Percentiles rank a stretch among this genome's conserved stretches.
phyloP scores from a whole-genome alignment of 2,888 invertebrate genomes.

The Rhagonycha fulva region DNA sequence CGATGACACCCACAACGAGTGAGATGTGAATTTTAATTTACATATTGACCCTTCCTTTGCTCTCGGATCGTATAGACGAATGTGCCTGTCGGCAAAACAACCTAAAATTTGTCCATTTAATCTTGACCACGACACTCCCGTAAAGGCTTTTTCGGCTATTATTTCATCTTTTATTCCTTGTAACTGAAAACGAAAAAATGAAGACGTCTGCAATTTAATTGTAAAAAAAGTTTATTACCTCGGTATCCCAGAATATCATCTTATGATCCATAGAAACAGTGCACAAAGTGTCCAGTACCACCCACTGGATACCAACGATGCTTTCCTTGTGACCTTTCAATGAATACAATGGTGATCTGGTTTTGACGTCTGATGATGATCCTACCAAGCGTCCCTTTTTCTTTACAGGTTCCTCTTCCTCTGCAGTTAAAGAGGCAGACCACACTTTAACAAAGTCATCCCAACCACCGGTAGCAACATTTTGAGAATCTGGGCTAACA shows the following conservation, averaged over 20 bases:
- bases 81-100: constrained; percentile 88
- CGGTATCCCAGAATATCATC: constrained; percentile 91
- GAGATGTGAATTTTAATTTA: constrained; percentile 85
- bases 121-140: constrained; percentile 83
- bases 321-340: constrained; percentile 92
- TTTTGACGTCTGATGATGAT: constrained; percentile 26
- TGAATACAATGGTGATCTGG: constrained; percentile 80
- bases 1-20: constrained; percentile 89
- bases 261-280: constrained; percentile 97
- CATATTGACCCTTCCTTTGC: constrained; percentile 85
- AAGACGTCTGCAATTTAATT: neutral
- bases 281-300: constrained; percentile 74
- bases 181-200: constrained; percentile 48
- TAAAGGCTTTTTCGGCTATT: constrained; percentile 88
- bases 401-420: constrained; percentile 46
- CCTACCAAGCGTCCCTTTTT: constrained; percentile 45
- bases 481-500: constrained; percentile 68
- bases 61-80: constrained; percentile 91
- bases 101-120: constrained; percentile 76
- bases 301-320: constrained; percentile 85
- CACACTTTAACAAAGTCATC: constrained; percentile 91
- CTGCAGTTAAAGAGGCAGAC: constrained; percentile 64
- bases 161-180: constrained; percentile 83
- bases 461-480: constrained; percentile 87
- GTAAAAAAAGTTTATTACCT: constrained; percentile 48